A percentile compares a stretch with the other conserved stretches of the same genome.
These are phyloP conservation scores for Rhinophrynus dorsalis DNA, from an alignment of 2,797 vertebrate genomes.

Conservation along the genomic window DNA sequence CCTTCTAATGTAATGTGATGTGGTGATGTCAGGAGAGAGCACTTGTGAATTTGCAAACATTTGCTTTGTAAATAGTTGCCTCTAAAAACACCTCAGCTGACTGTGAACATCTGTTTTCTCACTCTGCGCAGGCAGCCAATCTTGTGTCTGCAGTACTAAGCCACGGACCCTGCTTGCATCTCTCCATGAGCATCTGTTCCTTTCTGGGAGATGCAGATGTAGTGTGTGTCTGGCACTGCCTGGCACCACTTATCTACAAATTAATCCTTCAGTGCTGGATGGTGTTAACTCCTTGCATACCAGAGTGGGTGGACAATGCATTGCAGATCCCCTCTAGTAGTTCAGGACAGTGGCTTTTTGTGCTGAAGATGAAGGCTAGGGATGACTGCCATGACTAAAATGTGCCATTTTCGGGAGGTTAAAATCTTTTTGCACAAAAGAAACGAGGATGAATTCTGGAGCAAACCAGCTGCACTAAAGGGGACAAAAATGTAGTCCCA, in stretches of 20 bases:
- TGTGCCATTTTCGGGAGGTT: no score
- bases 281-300: no score
- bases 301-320: no score
- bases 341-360: no score
- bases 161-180: not conserved
- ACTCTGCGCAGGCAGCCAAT: slow-evolving; percentile 17
- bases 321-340: no score
- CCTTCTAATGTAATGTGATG: not conserved
- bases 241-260: slow-evolving; percentile 13
- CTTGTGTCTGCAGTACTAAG: not conserved
- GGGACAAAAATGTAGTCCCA: no score
- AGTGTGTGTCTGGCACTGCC: slow-evolving; percentile 3
- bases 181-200: slow-evolving; percentile 32
- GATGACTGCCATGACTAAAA: no score
- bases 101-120: slow-evolving; percentile 38
- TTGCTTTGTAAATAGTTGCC: slow-evolving; percentile 31
- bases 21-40: slow-evolving; percentile 5
- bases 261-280: slow-evolving; percentile 25
- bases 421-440: no score
- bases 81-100: slow-evolving; percentile 31
- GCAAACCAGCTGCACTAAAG: no score
- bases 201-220: not conserved
- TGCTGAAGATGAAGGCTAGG: no score
- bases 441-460: no score
- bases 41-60: slow-evolving; percentile 41